Evolutionary conservation across 2,888 invertebrate species (phyloP), one percentile per base, ranked within the genome.

Genomic region (Darwinula stevensoni): DNA sequence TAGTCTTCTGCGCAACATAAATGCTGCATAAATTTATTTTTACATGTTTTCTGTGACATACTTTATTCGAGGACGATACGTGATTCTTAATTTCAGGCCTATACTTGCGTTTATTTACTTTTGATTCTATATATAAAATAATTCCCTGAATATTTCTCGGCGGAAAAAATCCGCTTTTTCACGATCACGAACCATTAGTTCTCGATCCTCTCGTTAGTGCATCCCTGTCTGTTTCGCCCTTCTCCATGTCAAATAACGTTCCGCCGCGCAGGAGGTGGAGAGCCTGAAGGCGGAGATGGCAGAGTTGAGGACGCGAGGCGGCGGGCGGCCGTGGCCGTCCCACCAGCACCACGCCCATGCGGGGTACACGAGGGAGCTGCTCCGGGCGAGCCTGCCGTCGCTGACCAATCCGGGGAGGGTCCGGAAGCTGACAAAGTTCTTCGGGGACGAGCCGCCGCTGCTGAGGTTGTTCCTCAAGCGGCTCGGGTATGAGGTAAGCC

Each of bases 361-460:
- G n/a, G n/a, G n/a, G n/a, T n/a, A n/a, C n/a, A n/a, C n/a, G n/a
- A 46, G 43, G 39, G 48, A 51, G 34, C 41, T 43, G 31, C 49
- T 48, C 35, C 38, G 48, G n/a, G 41, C 69, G 67, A 44, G 35
- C 40, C 45, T 53, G 11, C 52, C 53, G 3, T 49, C 51, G 32
- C 61, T 80, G 44, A 72, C 76, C 40, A 78, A 80, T 53, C 80
- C 80, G 0, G 69, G 69, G 39, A 58, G 78, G 37, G 76, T 82
- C 14, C 74, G 74, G 50, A 69, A 82, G 43, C 60, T 82, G 39
- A 80, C 78, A 35, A 75, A 78, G 61, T 82, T 84, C 60, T 84
- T 84, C 56, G 84, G 82, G 16, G 74, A 76, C 50, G 82, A 84
- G 51, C 82, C 82, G 17, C 82, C 82, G 6, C 61, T 82, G 39